Evolutionary conservation across 2,888 invertebrate species (phyloP), one percentile per base, ranked within the genome.

Genomic region (Plebejus argus): DNA sequence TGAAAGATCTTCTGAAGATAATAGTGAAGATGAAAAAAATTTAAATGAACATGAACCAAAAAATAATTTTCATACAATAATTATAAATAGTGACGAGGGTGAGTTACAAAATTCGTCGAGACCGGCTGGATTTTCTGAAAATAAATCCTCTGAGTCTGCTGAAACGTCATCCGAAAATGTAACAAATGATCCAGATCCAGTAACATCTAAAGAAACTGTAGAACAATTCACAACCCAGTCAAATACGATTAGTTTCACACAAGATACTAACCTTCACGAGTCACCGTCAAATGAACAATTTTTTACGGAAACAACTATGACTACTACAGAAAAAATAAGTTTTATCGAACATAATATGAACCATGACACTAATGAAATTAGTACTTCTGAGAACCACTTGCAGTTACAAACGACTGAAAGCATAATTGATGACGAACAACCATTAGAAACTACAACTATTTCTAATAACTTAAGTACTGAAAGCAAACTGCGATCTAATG

Each of bases 131-230:
- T 28, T 12, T 74, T 23, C 28, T 18, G 53, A 74, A 74, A 74
- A 53, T 53, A 53, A 53, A 18, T 74, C 74, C 6, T 28, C 74
- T 49, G 74, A 74, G 28, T 74, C 61, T 58, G n/a, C 33, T 39
- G 76, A 76, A 35, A 10, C 12, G 33, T 76, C 56, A 76, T 7
- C 76, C 10, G 76, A 76, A 61, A 61, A 58, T 39, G n/a, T 58
- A 71, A 61, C 23, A 18, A 39, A 35, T 15, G 53, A 74, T 53
- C 74, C 76, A 61, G 76, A 23, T 18, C 61, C 35, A 56, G 15
- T 39, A 15, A 61, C 10, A n/a, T 61, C 58, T 18, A 76, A 33
- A 15, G 39, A 76, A 58, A 18, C 35, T 15, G 7, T n/a, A 61
- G 33, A 74, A 23, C 74, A 74, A 15, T 49, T 53, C 15, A 74